Percentiles rank a stretch among this genome's conserved stretches.
Evolutionary conservation across 1,140 invertebrate genomes (phyloP).

Genomic region (Micrasema longulum): DNA sequence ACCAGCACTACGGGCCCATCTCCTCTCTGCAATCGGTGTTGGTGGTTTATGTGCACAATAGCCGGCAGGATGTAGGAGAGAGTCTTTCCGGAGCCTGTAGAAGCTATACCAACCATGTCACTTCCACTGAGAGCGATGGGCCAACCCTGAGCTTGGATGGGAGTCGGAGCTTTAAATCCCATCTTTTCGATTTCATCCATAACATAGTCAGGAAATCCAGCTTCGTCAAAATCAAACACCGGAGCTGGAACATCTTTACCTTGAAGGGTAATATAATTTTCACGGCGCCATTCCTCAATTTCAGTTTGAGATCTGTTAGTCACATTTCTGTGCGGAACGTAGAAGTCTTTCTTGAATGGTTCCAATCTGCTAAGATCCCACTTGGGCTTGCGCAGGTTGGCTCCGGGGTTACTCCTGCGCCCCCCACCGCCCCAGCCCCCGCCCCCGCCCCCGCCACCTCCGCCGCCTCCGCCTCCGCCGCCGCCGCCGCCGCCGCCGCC

Average conservation of each 20-base stretch:
- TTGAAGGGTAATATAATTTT: constrained; percentile 84
- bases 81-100: constrained; percentile 95
- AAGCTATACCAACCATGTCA: constrained; percentile 96
- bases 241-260: constrained; percentile 85
- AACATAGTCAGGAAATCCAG: constrained; percentile 85
- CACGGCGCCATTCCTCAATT: constrained; percentile 79
- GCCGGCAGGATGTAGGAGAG: constrained; percentile 85
- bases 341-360: constrained; percentile 95
- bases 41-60: constrained; percentile 94
- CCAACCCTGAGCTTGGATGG: constrained; percentile 93
- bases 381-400: constrained; percentile 74
- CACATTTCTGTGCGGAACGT: constrained; percentile 82
- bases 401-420: constrained; percentile 68
- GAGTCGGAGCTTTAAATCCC: constrained; percentile 87
- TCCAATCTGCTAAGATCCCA: constrained; percentile 84
- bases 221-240: constrained; percentile 85
- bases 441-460: constrained; percentile 62
- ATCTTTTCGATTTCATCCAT: constrained; percentile 83
- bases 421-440: constrained; percentile 69
- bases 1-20: constrained; percentile 94
- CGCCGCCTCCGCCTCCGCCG: constrained; percentile 67
- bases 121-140: constrained; percentile 92
- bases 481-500: constrained; percentile 45
- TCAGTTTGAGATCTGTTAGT: constrained; percentile 76
- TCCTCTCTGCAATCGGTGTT: constrained; percentile 82